These are phyloP conservation scores for Argynnis bischoffii DNA, from an alignment of 2,888 invertebrate genomes.

Conservation along the genomic window DNA sequence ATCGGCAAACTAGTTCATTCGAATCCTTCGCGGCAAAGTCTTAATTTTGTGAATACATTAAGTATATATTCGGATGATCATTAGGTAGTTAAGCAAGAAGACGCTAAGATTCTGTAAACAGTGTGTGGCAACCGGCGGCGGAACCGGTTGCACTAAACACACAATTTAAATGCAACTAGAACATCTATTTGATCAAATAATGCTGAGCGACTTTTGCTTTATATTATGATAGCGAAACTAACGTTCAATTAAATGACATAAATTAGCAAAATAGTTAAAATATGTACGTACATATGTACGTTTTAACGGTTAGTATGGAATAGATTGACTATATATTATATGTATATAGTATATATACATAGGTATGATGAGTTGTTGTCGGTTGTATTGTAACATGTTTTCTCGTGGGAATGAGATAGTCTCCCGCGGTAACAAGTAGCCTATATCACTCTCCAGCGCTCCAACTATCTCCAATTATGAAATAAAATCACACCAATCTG, in stretches of 20 bases:
- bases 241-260: not conserved
- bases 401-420: no score
- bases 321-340: no score
- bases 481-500: no score
- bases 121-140: slow-evolving; percentile 32
- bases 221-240: slow-evolving; percentile 2
- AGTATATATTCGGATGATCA: slow-evolving; percentile 21
- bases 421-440: no score
- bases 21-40: slow-evolving; percentile 8
- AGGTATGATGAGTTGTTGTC: no score
- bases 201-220: slow-evolving; percentile 11
- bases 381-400: no score
- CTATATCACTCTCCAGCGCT: no score
- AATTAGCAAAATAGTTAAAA: no score
- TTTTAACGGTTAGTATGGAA: no score
- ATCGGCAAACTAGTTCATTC: slow-evolving; percentile 9
- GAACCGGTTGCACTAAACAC: slow-evolving; percentile 37
- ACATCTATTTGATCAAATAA: slow-evolving; percentile 37
- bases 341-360: no score
- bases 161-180: slow-evolving; percentile 40
- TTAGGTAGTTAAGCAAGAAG: slow-evolving; percentile 30
- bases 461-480: no score
- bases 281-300: no score
- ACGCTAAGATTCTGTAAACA: slow-evolving; percentile 36
- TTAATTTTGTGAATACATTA: slow-evolving; percentile 13